Percentiles rank a stretch among this genome's conserved stretches.
These are phyloP conservation scores for Eumaeus atala DNA, from an alignment of 1,140 invertebrate genomes.

Conservation along the genomic window DNA sequence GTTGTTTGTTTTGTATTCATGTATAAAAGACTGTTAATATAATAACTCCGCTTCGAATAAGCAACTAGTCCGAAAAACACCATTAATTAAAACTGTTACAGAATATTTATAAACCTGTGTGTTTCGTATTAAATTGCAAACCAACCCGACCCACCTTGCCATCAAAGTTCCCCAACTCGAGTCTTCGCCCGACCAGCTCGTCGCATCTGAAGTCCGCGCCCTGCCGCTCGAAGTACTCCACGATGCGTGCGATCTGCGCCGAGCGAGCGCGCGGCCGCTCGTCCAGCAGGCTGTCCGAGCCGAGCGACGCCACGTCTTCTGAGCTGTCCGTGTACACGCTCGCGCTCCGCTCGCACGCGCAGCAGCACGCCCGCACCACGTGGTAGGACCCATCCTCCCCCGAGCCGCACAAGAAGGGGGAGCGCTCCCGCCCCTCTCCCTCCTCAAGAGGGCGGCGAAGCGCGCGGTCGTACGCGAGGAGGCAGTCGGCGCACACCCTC, in stretches of 20 bases:
- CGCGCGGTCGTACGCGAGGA: constrained; percentile 45
- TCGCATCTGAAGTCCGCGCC: constrained; percentile 70
- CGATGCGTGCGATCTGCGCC: constrained; percentile 87
- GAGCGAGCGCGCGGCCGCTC: constrained; percentile 76
- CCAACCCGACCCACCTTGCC: constrained; percentile 28
- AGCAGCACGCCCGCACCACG: constrained; percentile 49
- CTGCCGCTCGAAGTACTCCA: constrained; percentile 90
- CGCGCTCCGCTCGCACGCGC: constrained; percentile 81
- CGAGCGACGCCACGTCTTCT: constrained; percentile 87
- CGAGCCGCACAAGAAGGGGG: constrained; percentile 42
- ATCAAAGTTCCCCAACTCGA: constrained; percentile 46
- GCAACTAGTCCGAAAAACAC: too few relatives aligned
- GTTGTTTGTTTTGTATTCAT: too few relatives aligned
- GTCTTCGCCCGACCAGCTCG: constrained; percentile 13
- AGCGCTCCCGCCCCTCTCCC: constrained; percentile 40
- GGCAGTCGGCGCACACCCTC: constrained; percentile 42
- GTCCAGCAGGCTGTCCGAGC: constrained; percentile 82
- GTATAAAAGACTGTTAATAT: too few relatives aligned
- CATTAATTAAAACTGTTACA: too few relatives aligned
- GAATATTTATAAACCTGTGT: too few relatives aligned
- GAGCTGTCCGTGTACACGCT: constrained; percentile 91
- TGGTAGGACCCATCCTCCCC: constrained; percentile 23
- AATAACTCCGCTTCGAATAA: too few relatives aligned
- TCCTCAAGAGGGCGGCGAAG: constrained; percentile 31
- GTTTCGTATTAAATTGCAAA: too few relatives aligned